phyloP scores from a whole-genome alignment of 2,888 invertebrate genomes.

The Patella pellucida region DNA sequence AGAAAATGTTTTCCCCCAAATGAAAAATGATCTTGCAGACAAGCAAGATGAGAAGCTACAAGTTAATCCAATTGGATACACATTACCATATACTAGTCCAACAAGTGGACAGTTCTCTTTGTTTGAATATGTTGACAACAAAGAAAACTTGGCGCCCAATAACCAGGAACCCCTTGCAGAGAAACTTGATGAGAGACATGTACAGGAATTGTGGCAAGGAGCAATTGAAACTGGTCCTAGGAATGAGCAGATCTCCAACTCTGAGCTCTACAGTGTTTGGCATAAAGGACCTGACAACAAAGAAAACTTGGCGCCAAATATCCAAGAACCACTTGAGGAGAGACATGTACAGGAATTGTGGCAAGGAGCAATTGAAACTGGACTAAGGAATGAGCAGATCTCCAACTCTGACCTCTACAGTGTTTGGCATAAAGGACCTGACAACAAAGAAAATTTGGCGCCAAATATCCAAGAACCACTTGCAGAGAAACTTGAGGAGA shows the following conservation, averaged over 20 bases:
- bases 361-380: background rate
- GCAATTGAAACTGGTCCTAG: background rate
- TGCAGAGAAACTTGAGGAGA: background rate
- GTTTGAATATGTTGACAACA: background rate
- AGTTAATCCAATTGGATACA: background rate
- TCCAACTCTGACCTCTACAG: background rate
- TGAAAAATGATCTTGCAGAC: background rate
- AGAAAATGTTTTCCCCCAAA: background rate
- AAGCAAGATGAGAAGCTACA: background rate
- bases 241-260: background rate
- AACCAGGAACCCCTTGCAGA: background rate
- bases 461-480: background rate
- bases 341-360: background rate
- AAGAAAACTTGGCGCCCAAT: background rate
- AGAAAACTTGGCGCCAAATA: background rate
- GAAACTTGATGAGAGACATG: background rate
- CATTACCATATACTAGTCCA: background rate
- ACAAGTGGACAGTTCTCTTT: background rate
- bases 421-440: background rate
- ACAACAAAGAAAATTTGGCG: background rate
- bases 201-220: background rate
- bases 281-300: background rate
- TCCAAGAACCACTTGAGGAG: background rate
- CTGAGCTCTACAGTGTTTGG: background rate
- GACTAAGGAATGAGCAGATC: background rate